Evolutionary conservation across 2,113 vertebrate species (phyloP), one percentile per base, ranked within the genome.

Genomic region (Pantherophis guttatus): DNA sequence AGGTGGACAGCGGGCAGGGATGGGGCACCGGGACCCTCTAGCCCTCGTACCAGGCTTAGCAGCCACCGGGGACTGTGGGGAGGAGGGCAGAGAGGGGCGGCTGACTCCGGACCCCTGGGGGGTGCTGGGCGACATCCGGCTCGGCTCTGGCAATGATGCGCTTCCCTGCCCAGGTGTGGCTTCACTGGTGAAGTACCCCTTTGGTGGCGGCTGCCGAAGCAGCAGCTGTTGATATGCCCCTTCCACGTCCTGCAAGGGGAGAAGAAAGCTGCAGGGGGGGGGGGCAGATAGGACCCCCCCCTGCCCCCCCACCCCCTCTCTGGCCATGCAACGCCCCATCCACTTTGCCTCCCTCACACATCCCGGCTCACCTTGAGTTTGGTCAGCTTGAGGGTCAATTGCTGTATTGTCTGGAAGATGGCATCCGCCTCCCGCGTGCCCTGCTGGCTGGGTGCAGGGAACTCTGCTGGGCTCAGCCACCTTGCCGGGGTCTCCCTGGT

Each of bases 371-470:
- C 97, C 95, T 97, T 97, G 26, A 98, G 96, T 94, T 95, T 96
- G 92, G 92, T 93, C 91, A 98, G 96, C 92, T 98, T 98, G 91
- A 95, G 85, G 0, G 95, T 96, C 29, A 98, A 97, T 93, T 97
- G 97, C 55, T 97, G 95, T 0, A 98, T 97, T 91, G 96, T 97
- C 12, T 8, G 94, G 94, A 98, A 98, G 96, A 98, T 96, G 48
- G 90, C 52, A 59, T 96, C 96, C 6, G 96, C 48, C 0, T 97
- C 97, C 13, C 58, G 93, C 88, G 92, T 81, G 48, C 92, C 94
- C 90, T 95, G 93, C 90, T 95, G 93, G 53, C 89, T 52, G 39
- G 96, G 39, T 1, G 89, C 0, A 11, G 93, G 17, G 29, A 86
- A 44, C 5, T 44, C 93, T 0, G 29, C n/a, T 0, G 44, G 15